These are phyloP conservation scores for Sycophila texana DNA, from an alignment of 2,888 invertebrate genomes.

Conservation along the genomic window DNA sequence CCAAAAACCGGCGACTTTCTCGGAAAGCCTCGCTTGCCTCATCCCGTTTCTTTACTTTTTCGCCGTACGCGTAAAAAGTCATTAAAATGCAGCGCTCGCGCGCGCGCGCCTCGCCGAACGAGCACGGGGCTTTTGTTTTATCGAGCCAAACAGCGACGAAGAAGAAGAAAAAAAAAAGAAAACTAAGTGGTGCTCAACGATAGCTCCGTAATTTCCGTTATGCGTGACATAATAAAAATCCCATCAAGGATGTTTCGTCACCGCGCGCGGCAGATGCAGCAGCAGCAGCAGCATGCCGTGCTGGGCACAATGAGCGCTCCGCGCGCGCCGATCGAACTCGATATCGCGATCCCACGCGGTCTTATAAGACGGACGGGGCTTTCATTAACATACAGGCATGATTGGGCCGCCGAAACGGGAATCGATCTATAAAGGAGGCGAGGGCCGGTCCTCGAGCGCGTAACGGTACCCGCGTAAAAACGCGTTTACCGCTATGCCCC, in stretches of 20 bases:
- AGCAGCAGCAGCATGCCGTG: neutral
- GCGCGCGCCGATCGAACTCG: neutral
- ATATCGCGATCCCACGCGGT: neutral
- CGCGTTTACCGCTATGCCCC: conserved; percentile 43
- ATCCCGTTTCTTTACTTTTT: neutral
- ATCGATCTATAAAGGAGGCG: conserved; percentile 27
- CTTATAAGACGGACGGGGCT: neutral
- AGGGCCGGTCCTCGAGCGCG: conserved; percentile 4
- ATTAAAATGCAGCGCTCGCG: conserved; percentile 39
- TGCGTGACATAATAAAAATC: neutral
- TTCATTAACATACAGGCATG: conserved; percentile 12
- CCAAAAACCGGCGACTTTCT: conserved; percentile 21
- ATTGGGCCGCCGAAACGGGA: conserved; percentile 27
- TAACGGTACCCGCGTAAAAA: conserved; percentile 36
- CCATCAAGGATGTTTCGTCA: neutral
- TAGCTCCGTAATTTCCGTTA: no score
- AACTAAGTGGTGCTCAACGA: no score
- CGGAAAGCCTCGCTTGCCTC: conserved; percentile 20
- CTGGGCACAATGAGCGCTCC: conserved; percentile 1
- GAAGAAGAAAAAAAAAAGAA: neutral
- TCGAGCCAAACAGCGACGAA: neutral
- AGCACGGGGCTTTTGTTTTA: no score
- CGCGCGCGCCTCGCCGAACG: conserved; percentile 7
- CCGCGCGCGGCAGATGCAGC: neutral
- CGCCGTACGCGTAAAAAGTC: conserved; percentile 14